Evolutionary conservation across 2,113 vertebrate genomes (phyloP).

Genomic region (Plotosus lineatus): DNA sequence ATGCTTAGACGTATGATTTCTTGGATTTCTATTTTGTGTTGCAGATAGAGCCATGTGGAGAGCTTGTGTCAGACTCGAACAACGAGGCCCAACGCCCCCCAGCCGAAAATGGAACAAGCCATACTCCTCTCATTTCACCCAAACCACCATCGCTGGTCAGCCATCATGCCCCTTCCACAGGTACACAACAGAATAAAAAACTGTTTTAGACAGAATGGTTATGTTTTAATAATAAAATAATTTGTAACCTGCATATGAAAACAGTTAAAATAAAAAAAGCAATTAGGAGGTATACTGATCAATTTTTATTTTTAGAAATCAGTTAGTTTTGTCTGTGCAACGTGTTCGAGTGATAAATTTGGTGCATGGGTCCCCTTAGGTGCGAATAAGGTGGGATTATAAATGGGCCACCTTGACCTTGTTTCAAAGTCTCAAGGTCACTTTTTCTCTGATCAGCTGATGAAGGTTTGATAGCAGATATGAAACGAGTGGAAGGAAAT

Average conservation of each 20-base stretch:
- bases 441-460: no score
- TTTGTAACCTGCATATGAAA: background rate
- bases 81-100: slow-evolving; percentile 79
- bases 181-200: slow-evolving; percentile 67
- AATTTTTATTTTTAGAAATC: no score
- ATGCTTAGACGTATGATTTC: background rate
- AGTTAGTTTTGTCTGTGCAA: no score
- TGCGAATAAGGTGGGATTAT: no score
- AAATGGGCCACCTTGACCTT: no score
- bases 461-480: no score
- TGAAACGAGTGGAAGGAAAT: no score
- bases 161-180: slow-evolving; percentile 84
- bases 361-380: no score
- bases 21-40: slow-evolving; percentile 22
- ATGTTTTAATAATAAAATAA: background rate
- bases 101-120: slow-evolving; percentile 89
- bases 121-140: slow-evolving; percentile 77
- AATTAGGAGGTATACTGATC: background rate
- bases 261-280: background rate
- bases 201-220: background rate
- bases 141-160: slow-evolving; percentile 81
- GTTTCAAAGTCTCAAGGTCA: no score
- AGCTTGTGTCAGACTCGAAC: slow-evolving; percentile 79
- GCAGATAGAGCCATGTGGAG: slow-evolving; percentile 84
- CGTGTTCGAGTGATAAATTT: no score